Percentiles rank a stretch among this genome's conserved stretches.
phyloP scores from a whole-genome alignment of 1,140 invertebrate species.

The Drosophila saltans region DNA sequence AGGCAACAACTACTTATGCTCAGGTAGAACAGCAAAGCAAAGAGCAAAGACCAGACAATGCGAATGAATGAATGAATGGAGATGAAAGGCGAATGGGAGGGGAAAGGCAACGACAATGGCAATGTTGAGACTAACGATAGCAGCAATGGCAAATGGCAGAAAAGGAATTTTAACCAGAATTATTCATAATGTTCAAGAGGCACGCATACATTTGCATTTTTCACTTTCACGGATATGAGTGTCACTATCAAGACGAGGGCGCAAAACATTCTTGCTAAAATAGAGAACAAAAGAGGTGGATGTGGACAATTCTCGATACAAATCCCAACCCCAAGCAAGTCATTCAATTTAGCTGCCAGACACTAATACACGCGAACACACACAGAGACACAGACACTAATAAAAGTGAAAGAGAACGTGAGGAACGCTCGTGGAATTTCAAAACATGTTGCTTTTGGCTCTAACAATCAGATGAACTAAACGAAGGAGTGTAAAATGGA shows the following conservation, averaged over 20 bases:
- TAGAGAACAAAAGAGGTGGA: conserved; percentile 33
- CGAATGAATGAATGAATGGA: conserved; percentile 17
- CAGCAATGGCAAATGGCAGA: conserved; percentile 67
- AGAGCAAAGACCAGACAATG: conserved; percentile 52
- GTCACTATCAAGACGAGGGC: conserved; percentile 70
- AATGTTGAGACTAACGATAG: background rate
- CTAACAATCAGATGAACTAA: conserved; percentile 63
- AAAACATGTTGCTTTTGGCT: conserved; percentile 57
- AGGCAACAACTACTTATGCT: conserved; percentile 73
- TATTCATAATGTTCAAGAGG: conserved; percentile 80
- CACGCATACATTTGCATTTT: conserved; percentile 81
- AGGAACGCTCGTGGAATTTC: conserved; percentile 70
- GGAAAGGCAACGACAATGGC: background rate
- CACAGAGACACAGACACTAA: conserved; percentile 46
- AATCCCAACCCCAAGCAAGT: conserved; percentile 60
- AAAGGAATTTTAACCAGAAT: conserved; percentile 76
- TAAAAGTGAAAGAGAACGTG: conserved; percentile 77
- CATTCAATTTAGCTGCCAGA: conserved; percentile 66
- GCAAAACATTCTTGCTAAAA: conserved; percentile 53
- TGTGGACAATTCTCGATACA: conserved; percentile 25
- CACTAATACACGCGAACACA: conserved; percentile 24
- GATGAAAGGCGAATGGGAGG: conserved; percentile 23
- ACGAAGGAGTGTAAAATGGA: conserved; percentile 53
- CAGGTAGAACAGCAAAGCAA: conserved; percentile 47
- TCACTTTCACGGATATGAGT: conserved; percentile 76